phyloP scores from a whole-genome alignment of 2,113 vertebrate species.

The Hemibates koningsi region DNA sequence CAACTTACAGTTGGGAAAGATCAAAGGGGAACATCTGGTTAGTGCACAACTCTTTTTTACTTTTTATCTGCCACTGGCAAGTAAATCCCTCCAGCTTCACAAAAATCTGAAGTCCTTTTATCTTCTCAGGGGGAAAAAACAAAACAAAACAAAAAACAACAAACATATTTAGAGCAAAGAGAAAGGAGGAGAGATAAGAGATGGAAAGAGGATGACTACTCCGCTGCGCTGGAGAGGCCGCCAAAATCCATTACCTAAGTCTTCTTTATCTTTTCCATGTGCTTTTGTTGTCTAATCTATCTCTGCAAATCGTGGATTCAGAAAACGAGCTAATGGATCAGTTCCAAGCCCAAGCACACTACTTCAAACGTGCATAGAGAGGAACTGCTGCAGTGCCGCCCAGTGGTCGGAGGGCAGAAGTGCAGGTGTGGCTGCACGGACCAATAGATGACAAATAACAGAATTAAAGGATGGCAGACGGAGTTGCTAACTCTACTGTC shows the following conservation, averaged over 20 bases:
- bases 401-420: slow-evolving; percentile 30
- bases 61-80: not conserved
- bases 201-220: slow-evolving; percentile 61
- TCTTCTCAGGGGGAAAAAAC: slow-evolving; percentile 36
- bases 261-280: slow-evolving; percentile 74
- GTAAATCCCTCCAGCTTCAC: not conserved
- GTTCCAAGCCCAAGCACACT: not conserved
- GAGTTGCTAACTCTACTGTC: slow-evolving; percentile 38
- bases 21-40: not conserved
- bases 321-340: slow-evolving; percentile 79
- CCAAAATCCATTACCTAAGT: slow-evolving; percentile 81
- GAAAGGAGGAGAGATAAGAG: slow-evolving; percentile 30
- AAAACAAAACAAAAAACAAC: not conserved
- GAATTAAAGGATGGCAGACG: slow-evolving; percentile 14
- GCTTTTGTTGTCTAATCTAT: slow-evolving; percentile 82
- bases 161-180: slow-evolving; percentile 59
- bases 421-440: not conserved
- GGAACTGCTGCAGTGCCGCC: slow-evolving; percentile 40
- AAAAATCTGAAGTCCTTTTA: slow-evolving; percentile 37
- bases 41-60: not conserved
- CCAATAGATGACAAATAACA: not conserved
- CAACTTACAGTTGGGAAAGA: not conserved
- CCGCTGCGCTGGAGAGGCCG: slow-evolving; percentile 31
- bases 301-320: slow-evolving; percentile 76
- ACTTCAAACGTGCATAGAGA: not conserved